Evolutionary conservation across 2,113 vertebrate species (phyloP), one percentile per base, ranked within the genome.

Genomic region (Pteronura brasiliensis): DNA sequence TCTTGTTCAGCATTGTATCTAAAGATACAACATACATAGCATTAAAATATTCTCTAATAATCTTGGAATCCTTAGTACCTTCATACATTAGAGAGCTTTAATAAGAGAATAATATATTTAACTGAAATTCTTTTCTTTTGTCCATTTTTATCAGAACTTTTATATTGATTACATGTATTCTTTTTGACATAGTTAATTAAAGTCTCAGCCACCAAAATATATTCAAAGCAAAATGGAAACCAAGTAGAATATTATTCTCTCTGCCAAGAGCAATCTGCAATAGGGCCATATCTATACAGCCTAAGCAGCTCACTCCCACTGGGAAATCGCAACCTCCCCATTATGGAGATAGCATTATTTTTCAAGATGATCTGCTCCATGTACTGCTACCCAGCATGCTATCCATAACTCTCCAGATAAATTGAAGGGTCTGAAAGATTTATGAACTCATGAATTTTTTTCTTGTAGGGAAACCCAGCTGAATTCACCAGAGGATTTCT

Each of bases 381-480:
- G 88, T 90, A 72, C 93, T 79, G 39, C 49, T 95, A 52, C 92
- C 69, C 91, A 92, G 95, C 88, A 84, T 93, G 91, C 47, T 91
- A 57, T 67, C 55, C 79, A 94, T 96, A 93, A 98, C 77, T 95
- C 94, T 96, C 72, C 31, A 97, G 88, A 96, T 93, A 94, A 98
- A 97, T 47, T 65, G 85, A 94, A 94, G 79, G 71, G 36, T 92
- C 88, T 90, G 72, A 97, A 97, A 97, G 92, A 95, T 92, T 95
- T 88, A 98, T 95, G 77, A 96, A 95, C 67, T 89, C 93, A 90
- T 81, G 72, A 94, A 96, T 97, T 96, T 52, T 94, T 94, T 94
- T 96, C 93, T 88, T 89, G 15, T 59, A 93, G 71, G 49, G 39
- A 96, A 93, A 57, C 49, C 63, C n/a, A 71, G 92, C n/a, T 0